phyloP scores from a whole-genome alignment of 2,797 vertebrate species.

The Acanthis flammea region DNA sequence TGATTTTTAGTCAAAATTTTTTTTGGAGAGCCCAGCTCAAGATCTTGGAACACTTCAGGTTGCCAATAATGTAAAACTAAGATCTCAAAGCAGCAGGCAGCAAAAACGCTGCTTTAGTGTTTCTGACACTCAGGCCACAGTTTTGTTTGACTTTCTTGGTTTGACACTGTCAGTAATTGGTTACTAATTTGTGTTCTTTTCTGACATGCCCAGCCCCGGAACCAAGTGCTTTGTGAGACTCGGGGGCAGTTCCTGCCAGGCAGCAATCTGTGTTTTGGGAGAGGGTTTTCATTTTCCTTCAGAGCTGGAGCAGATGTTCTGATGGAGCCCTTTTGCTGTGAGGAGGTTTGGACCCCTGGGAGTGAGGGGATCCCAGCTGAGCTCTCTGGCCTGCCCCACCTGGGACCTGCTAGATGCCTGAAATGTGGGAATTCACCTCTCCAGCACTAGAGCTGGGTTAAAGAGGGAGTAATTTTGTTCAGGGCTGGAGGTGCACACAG shows the following conservation, averaged over 20 bases:
- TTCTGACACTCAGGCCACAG: not conserved
- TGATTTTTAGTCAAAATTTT: constrained; percentile 52
- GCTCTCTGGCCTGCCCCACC: not conserved
- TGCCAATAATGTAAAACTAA: constrained; percentile 36
- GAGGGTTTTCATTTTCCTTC: not conserved
- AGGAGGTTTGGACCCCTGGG: not conserved
- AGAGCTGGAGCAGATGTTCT: not conserved
- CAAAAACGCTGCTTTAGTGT: not conserved
- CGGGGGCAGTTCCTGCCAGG: not conserved
- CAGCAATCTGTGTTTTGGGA: not conserved
- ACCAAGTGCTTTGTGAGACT: not conserved
- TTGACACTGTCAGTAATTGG: not conserved
- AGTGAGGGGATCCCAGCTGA: not conserved
- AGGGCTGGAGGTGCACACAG: not conserved
- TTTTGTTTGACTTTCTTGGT: not conserved
- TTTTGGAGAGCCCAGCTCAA: constrained; percentile 50
- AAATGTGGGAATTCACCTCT: not conserved
- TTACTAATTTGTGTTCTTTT: not conserved
- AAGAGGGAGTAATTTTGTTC: not conserved
- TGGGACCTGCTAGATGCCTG: not conserved
- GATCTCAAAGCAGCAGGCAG: constrained; percentile 17
- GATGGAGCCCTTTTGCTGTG: not conserved
- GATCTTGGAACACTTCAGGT: constrained; percentile 24
- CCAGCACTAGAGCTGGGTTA: not conserved
- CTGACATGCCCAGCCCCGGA: not conserved